Conservation (phyloP, 2,888 invertebrate genomes). For the Cerceris rybyensis region DNA sequence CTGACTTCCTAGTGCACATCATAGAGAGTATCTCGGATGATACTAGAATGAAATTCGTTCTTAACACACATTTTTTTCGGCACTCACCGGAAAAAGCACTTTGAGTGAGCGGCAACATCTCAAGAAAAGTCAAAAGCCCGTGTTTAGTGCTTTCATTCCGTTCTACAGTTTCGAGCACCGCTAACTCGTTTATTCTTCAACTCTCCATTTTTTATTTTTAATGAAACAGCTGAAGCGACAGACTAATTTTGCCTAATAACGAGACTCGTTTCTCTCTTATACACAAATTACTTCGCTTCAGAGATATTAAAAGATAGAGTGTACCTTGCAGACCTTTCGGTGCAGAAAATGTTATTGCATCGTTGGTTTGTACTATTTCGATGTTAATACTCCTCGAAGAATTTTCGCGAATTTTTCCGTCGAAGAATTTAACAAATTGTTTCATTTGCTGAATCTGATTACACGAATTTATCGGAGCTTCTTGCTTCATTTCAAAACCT, state of each 20-base stretch:
- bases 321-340: too few relatives aligned
- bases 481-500: too few relatives aligned
- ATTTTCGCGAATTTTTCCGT: too few relatives aligned
- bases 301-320: not conserved
- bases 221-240: not conserved
- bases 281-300: not conserved
- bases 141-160: conserved; percentile 6
- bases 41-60: not conserved
- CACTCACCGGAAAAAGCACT: not conserved
- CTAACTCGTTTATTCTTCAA: not conserved
- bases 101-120: conserved; percentile 3
- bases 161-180: conserved; percentile 3
- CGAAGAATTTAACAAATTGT: too few relatives aligned
- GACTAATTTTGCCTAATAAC: not conserved
- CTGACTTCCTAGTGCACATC: not conserved
- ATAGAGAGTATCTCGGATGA: not conserved
- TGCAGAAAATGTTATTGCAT: too few relatives aligned
- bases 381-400: too few relatives aligned
- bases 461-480: too few relatives aligned
- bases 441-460: too few relatives aligned
- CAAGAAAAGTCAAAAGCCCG: conserved; percentile 5
- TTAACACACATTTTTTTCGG: not conserved
- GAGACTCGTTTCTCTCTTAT: not conserved
- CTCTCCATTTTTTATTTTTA: conserved; percentile 1
- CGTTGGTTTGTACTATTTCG: too few relatives aligned